Conservation (phyloP, 2,797 vertebrate species). For the Enteromius viviparus region DNA sequence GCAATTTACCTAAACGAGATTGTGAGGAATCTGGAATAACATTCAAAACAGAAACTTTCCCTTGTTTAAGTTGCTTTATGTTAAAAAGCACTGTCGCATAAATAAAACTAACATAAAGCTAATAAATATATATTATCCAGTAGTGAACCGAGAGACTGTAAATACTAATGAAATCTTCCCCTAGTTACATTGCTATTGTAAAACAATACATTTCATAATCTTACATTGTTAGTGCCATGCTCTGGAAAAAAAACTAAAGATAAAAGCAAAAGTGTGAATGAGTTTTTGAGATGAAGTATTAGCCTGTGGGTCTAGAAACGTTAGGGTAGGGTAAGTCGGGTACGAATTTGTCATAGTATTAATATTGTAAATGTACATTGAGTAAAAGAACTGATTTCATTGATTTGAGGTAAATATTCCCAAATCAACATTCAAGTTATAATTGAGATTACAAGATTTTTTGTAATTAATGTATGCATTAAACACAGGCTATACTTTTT, state of each 20-base stretch:
- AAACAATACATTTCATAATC: neutral
- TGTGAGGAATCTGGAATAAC: neutral
- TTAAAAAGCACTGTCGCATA: neutral
- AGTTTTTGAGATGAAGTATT: constrained; percentile 23
- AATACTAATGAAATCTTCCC: neutral
- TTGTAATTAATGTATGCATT: constrained; percentile 19
- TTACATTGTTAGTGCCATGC: neutral
- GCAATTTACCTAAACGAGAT: neutral
- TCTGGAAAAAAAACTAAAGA: neutral
- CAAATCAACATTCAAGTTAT: neutral
- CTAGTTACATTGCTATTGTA: neutral
- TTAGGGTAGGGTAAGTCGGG: neutral
- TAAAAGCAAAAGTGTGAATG: neutral
- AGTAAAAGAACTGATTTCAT: neutral
- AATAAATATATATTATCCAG: neutral
- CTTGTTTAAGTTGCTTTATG: neutral
- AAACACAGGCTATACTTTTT: no score
- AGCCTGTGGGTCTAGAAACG: constrained; percentile 8
- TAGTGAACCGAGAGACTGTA: neutral
- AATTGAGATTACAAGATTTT: neutral
- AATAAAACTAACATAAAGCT: neutral
- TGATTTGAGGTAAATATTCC: neutral
- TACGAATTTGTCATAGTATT: neutral
- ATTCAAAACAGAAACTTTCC: neutral
- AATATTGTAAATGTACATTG: neutral